phyloP scores from a whole-genome alignment of 92 coral and sea anemone species.

The Isaurus tuberculatus region DNA sequence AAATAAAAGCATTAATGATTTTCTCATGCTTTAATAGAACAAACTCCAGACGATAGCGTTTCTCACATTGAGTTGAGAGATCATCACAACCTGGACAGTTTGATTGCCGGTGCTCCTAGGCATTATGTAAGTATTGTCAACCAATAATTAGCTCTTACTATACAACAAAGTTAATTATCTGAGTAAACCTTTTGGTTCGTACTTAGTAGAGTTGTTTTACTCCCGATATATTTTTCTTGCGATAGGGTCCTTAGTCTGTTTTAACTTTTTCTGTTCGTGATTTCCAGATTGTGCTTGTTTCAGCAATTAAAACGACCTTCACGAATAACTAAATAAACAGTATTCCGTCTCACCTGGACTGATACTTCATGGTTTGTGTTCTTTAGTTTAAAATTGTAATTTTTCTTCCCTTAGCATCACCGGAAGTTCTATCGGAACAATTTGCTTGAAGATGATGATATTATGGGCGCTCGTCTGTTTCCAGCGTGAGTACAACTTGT shows the following conservation, averaged over 20 bases:
- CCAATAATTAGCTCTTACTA: too few species aligned
- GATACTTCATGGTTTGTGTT: too few species aligned
- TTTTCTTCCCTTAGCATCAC: constrained; percentile 12
- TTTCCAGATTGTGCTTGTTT: too few species aligned
- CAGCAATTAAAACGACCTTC: too few species aligned
- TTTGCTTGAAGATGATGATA: constrained; percentile 31
- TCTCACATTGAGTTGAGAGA: constrained; percentile 8
- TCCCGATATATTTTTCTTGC: too few species aligned
- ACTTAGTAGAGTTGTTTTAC: too few species aligned
- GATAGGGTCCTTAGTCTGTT: too few species aligned
- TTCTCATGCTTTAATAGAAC: too few species aligned
- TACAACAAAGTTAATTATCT: too few species aligned
- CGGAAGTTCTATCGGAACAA: constrained; percentile 38
- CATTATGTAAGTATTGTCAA: constrained; percentile 19
- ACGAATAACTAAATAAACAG: too few species aligned
- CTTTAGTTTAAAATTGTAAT: neutral
- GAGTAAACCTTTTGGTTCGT: too few species aligned
- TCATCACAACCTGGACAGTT: constrained; percentile 38
- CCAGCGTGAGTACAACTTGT: constrained; percentile 42
- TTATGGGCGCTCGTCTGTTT: constrained; percentile 2
- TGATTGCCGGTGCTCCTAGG: constrained; percentile 22
- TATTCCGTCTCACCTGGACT: neutral
- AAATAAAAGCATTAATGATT: neutral
- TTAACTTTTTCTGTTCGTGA: too few species aligned
- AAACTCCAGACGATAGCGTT: constrained; percentile 32